Base-by-base conservation (phyloP, 2,888 invertebrate species). In the Oscheius sp. region DNA sequence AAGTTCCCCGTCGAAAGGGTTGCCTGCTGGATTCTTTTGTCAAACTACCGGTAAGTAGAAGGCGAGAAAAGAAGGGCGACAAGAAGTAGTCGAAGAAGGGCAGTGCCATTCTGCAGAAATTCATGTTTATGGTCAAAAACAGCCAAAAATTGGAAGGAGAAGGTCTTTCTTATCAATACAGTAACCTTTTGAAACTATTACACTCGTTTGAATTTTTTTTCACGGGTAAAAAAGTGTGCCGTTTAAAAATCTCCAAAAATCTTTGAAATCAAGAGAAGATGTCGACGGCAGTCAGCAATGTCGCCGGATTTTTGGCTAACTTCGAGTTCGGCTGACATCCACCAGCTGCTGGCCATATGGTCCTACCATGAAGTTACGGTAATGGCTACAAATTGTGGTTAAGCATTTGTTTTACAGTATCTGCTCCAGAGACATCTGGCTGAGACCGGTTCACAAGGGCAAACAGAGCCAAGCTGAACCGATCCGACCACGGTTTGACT, bases 41-140 rank as follows among this genome's bases (percentile, higher is more conserved):
- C n/a, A n/a, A n/a, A 43, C 61, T 61, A 18, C 61, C 61, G 61
- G 61, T 61, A 12, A 61, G 61, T 61, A 6, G 6, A 6, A 49
- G n/a, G 49, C 6, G 16, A 49, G 25, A 7, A 58, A 12, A 58
- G 27, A 16, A n/a, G 29, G 29, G 9, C 25, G 27, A 27, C 16
- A 12, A 58, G 27, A 29, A 58, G 27, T 16, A 25, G 29, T 9
- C 3, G 18, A 13, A 49, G 3, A 5, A 16, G 21, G 27, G 58
- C 58, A n/a, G 25, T 2, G 25, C 58, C 16, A 13, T n/a, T 27
- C 7, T 12, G 35, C 9, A 35, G 35, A 35, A 35, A 35, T 3
- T 27, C 58, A 27, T n/a, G 49, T 18, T 49, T 18, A 16, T 49
- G 3, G 6, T 13, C 49, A 13, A 49, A 49, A 41, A 41, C 9